Evolutionary conservation across 2,888 invertebrate species (phyloP), one percentile per base, ranked within the genome.

Genomic region (Venusia cambrica): DNA sequence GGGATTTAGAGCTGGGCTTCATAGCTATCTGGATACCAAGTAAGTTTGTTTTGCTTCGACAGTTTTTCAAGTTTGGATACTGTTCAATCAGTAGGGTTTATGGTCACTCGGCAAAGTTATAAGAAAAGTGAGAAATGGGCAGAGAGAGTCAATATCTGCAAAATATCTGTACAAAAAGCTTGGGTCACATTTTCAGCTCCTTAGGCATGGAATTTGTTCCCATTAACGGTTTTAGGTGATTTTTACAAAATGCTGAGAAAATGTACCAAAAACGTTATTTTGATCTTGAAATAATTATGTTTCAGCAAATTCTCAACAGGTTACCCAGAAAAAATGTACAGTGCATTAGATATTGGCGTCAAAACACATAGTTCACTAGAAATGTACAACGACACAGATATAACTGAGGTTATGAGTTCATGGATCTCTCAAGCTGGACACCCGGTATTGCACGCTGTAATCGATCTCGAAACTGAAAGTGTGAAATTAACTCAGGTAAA

Each of bases 291-390:
- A n/a, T n/a, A 10, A 21, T 21, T 6, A 2, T 15, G 20, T 43
- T 46, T 12, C 50, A 88, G 88, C 29, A 50, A 67, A 54, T 83
- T 81, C 8, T 37, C 55, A 15, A 80, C 81, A 3, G 88, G 89
- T 0, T 73, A 68, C 7, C 90, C 92, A 0, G 54, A 72, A 0
- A 56, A 78, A 10, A 60, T 92, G 8, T 89, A 90, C 41, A 43
- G 60, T 1, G 73, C 78, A 4, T 71, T 91, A 0, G 62, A 78
- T 18, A 45, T 61, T 26, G 81, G 75, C 4, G 81, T 80, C n/a
- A n/a, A n/a, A n/a, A n/a, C n/a, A n/a, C n/a, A n/a, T 13, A 61
- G 57, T 10, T 39, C 87, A 0, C 38, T 87, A 4, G 54, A 58
- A 0, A 44, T 57, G 0, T 85, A 78, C 36, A 59, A 67, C 6